Percentiles rank a stretch among this genome's conserved stretches.
Conservation (phyloP, 2,797 vertebrate genomes). For the Melanogrammus aeglefinus region DNA sequence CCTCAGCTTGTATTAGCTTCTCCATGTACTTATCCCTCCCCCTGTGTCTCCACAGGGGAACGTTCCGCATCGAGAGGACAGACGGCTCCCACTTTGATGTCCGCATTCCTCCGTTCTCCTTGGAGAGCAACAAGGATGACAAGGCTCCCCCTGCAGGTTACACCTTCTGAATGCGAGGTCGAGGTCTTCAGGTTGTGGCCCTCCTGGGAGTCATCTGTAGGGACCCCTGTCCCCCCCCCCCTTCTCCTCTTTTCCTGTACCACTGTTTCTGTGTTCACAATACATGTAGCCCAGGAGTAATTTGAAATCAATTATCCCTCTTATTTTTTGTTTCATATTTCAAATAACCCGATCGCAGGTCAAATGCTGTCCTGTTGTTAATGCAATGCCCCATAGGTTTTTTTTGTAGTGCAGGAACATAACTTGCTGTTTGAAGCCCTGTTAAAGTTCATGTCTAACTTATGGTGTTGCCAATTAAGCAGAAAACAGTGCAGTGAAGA, state of each 20-base stretch:
- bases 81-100: conserved; percentile 97
- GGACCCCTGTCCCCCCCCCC: not conserved
- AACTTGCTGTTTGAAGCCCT: not conserved
- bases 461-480: not conserved
- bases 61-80: conserved; percentile 93
- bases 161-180: conserved; percentile 59
- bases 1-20: no score
- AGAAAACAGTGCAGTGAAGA: not conserved
- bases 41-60: conserved; percentile 80
- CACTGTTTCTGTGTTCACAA: conserved; percentile 33
- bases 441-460: not conserved
- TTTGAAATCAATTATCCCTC: conserved; percentile 25
- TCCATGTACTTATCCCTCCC: not conserved
- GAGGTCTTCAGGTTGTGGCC: not conserved
- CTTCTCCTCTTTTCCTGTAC: conserved; percentile 7
- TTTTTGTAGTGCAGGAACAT: not conserved
- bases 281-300: conserved; percentile 18
- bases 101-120: conserved; percentile 95
- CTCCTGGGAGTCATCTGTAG: no score
- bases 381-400: not conserved
- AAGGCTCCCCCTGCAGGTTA: conserved; percentile 77
- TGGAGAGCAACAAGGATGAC: conserved; percentile 91
- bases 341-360: conserved; percentile 19
- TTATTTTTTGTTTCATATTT: not conserved
- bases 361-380: not conserved